A percentile compares a stretch with the other conserved stretches of the same genome.
These are phyloP conservation scores for Hippopotamyrus pictus DNA, from an alignment of 2,797 vertebrate genomes.

Conservation along the genomic window DNA sequence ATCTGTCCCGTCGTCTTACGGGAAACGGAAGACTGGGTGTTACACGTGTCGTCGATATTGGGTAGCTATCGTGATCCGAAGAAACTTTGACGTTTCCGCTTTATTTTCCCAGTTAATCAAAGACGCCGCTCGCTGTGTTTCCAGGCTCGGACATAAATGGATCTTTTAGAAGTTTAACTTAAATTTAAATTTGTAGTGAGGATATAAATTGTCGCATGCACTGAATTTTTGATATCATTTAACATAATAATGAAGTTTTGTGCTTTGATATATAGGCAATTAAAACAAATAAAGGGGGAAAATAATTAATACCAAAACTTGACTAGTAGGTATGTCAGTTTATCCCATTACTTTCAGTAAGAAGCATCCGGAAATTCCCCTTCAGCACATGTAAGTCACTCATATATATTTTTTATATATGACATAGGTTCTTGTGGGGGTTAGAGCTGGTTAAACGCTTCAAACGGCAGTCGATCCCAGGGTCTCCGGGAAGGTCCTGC, in stretches of 20 bases:
- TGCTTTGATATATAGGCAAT: not conserved
- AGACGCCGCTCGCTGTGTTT: not conserved
- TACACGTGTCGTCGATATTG: not conserved
- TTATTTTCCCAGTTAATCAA: not conserved
- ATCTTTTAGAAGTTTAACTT: not conserved
- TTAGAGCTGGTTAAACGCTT: not conserved
- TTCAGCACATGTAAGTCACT: not conserved
- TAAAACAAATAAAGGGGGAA: not conserved
- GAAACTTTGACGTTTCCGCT: not conserved
- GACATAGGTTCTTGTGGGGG: not conserved
- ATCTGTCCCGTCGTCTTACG: not conserved
- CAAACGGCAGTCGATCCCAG: not conserved
- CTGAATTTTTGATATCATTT: not conserved
- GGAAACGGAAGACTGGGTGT: not conserved
- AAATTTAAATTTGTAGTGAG: not conserved
- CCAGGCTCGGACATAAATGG: not conserved
- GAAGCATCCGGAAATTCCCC: not conserved
- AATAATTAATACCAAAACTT: not conserved
- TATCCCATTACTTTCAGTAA: not conserved
- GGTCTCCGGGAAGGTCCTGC: not conserved
- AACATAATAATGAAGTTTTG: not conserved
- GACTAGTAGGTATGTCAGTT: not conserved
- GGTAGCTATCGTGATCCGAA: not conserved
- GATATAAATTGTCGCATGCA: not conserved
- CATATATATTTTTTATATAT: not conserved